Percentiles rank a stretch among this genome's conserved stretches.
These are phyloP conservation scores for Brachypodius melanocephalos DNA, from an alignment of 2,113 vertebrate genomes.

Conservation along the genomic window DNA sequence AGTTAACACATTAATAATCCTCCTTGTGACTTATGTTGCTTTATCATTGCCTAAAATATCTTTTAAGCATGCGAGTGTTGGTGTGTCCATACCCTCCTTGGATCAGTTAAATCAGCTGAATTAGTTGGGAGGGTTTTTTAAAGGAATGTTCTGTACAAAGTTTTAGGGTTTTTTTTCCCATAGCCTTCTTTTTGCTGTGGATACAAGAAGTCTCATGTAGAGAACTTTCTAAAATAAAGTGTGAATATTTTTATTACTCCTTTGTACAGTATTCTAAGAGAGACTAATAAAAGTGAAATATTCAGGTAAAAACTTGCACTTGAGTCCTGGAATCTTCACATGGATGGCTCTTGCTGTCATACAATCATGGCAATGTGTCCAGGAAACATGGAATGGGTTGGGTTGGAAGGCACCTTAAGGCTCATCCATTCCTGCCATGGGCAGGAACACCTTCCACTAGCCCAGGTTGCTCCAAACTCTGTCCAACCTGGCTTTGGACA, in stretches of 20 bases:
- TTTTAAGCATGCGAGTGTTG: constrained; percentile 25
- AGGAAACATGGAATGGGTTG: not conserved
- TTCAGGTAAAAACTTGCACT: constrained; percentile 12
- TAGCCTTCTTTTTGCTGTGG: constrained; percentile 37
- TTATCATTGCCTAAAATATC: not conserved
- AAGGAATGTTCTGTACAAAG: constrained; percentile 24
- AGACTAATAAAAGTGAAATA: constrained; percentile 72
- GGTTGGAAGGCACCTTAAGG: not conserved
- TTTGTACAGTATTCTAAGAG: constrained; percentile 80
- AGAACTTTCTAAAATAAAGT: constrained; percentile 78
- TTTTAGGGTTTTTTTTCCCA: not conserved
- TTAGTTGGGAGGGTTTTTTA: not conserved
- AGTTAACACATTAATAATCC: not conserved
- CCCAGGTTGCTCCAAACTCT: not conserved
- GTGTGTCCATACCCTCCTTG: not conserved
- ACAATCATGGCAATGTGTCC: not conserved
- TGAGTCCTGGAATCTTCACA: not conserved
- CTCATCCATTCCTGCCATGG: not conserved
- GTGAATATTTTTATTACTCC: constrained; percentile 82
- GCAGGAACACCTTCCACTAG: not conserved
- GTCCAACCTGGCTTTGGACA: not conserved
- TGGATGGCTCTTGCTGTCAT: not conserved
- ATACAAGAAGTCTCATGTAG: constrained; percentile 61
- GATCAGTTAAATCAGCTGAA: not conserved
- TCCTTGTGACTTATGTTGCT: not conserved